Base-by-base conservation (phyloP, 1,140 invertebrate genomes). In the Drosophila watanabei region DNA sequence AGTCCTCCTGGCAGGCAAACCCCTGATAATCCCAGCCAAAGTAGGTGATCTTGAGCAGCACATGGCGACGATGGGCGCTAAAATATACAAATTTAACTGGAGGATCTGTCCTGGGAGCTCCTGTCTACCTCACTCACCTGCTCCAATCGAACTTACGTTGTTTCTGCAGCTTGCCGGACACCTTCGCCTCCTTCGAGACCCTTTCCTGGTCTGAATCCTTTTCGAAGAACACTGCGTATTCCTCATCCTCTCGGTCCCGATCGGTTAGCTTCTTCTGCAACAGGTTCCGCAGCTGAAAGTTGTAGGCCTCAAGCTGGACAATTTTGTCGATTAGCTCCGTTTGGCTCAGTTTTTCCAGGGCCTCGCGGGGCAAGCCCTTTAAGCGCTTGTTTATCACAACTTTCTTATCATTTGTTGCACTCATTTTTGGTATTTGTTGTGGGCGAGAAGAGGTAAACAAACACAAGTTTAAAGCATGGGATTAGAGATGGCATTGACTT, bases 41-140 rank as follows among this genome's bases (percentile, higher is more conserved):
- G 92, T 99, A 99, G 16, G 96, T 95, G 2, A 99, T 94, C 86
- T 97, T 97, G 3, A 99, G 93, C 2, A 98, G 94, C 45, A 99
- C 96, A 92, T 98, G 97, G 33, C 98, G 94, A 62, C 95, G 96
- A 49, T 95, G 94, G 94, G 90, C 96, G 89, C 96, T 96, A 57
- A 13, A 37, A n/a, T 7, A 28, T 8, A 11, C 9, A 28, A 8
- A 39, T 28, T 11, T 39, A 5, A 4, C 9, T 24, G 16, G 0
- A 39, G 16, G 20, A 4, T n/a, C 20, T 6, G 9, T 2, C 9
- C 1, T 0, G 20, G 9, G 0, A n/a, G 16, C 14, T 24, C 0
- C 20, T 7, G 14, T 11, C 9, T 57, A 5, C n/a, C 5, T 20
- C 7, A 48, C 46, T 39, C 24, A 70, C 66, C 46, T 70, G n/a